Evolutionary conservation across 2,888 invertebrate genomes (phyloP), one percentile per base, ranked within the genome.

Genomic region (Cheilosia scutellata): DNA sequence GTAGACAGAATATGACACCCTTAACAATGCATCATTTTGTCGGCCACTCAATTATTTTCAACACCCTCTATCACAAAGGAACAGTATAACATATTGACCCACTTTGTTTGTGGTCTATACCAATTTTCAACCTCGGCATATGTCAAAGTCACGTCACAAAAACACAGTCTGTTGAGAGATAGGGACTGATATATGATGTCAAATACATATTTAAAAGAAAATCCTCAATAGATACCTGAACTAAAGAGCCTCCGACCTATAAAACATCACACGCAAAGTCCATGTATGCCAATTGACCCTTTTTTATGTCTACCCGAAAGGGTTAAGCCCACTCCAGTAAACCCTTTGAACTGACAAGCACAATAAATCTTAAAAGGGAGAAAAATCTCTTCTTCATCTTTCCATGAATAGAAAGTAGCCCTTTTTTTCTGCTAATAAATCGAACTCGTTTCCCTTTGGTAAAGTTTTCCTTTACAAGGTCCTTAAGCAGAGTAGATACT

Each of bases 291-390:
- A 55, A 42, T 68, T 53, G 55, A 42, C 55, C 66, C 42, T 68
- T 68, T 71, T 72, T 62, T 47, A 47, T 47, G 7, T 58, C 37
- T 7, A 37, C 27, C n/a, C 40, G 0, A 37, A 27, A 47, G 31
- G 27, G 47, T 47, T 47, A 49, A 25, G 25, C 2, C 33, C 49
- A 40, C 6, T 20, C 9, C 5, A 13, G 13, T 7, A 25, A 49
- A 60, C 72, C 20, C 51, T 72, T 72, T 72, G 72, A 72, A 44
- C 72, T 31, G 60, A 29, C 42, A 72, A 42, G 5, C 51, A 31
- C 29, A 60, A 72, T 72, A 72, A 72, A 72, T 72, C 62, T 72
- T 51, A 29, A 44, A 58, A 27, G 37, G 20, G 47, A 33, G 27
- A 16, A 40, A 55, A 66, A 49, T 13, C 25, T 58, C 27, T 20